Base-by-base conservation (phyloP, 2,888 invertebrate genomes). In the Sisyra terminalis region DNA sequence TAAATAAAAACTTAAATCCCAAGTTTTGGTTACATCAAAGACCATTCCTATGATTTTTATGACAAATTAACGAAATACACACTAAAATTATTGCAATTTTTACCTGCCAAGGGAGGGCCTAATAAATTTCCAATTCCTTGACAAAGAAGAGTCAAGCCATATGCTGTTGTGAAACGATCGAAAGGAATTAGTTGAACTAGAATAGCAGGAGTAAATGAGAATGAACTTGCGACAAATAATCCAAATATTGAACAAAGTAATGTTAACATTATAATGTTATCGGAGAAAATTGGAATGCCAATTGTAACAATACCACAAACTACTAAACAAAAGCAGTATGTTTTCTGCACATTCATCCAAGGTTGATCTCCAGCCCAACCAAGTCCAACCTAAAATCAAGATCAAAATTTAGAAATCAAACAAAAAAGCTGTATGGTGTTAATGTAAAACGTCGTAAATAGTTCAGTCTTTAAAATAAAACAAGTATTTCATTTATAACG, bases 71-170 rank as follows among this genome's bases (percentile, higher is more conserved):
- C 7, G 24, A 24, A 24, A 5, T 38, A 3, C 8, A 13, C 4
- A 4, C 16, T 17, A 16, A 38, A 11, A 38, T 11, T 17, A 38
- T 38, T 38, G 11, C 10, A 17, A 10, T 17, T 15, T 38, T n/a
- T 17, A 77, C 94, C 94, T 54, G 89, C 90, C 43, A 94, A 59
- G 0, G 93, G 90, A 6, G 96, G 94, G 40, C 94, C 96, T 46
- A 86, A 69, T 39, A 94, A 69, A 66, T 89, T 90, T 3, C 92
- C 93, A 47, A 94, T 75, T 10, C 96, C 96, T 62, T 94, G 90
- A 46, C 88, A 84, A 43, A 94, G 65, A 51, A 92, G 66, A 50
- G 86, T 78, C 51, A 96, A 63, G 13, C 94, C 94, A 60, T 93
- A 96, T 10, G 92, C 92, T 48, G 82, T 80, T 4, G 93, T 90